Base-by-base conservation (phyloP, 1,140 invertebrate species). In the Drusus annulatus region DNA sequence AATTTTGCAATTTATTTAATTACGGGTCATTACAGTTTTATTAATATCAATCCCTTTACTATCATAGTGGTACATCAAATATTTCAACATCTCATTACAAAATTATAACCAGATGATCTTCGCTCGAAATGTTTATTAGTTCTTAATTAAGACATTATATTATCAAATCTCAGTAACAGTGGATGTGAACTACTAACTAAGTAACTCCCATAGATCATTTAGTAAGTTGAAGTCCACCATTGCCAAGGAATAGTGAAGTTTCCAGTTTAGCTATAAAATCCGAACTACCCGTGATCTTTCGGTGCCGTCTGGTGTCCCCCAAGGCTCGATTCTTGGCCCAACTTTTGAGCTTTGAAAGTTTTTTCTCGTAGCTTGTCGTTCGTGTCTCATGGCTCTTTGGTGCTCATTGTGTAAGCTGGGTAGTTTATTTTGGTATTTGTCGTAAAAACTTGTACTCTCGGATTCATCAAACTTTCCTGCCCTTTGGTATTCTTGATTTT, bases 331-430 rank as follows among this genome's bases (percentile, higher is more conserved):
- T 19, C 45, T 71, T 21, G 45, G 68, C 17, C 65, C 50, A 71
- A 71, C 68, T 71, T 71, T 16, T 54, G 68, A 71, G 68, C 68
- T 71, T 71, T 71, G 45, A 51, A 71, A 71, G n/a, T 71, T 71
- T 71, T 71, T 71, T 71, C 45, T 71, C 5, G 45, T 19, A 52
- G 45, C 50, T 71, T 23, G 68, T 71, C 45, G 45, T 71, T 52
- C 68, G 68, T 71, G 68, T 71, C 50, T 71, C 68, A 52, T 25
- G 68, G 50, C 68, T 23, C 68, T 71, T 50, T n/a, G 17, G 31
- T 21, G 45, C 50, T 71, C 45, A 71, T 71, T 71, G 68, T 71
- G 45, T 71, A 23, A 71, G 31, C 62, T n/a, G 17, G 19, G 15
- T 71, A 52, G 68, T 71, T 52, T 71, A 71, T 52, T 51, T 25